Percentiles rank a stretch among this genome's conserved stretches.
These are phyloP conservation scores for Hyles euphorbiae DNA, from an alignment of 1,140 invertebrate species.

Conservation along the genomic window DNA sequence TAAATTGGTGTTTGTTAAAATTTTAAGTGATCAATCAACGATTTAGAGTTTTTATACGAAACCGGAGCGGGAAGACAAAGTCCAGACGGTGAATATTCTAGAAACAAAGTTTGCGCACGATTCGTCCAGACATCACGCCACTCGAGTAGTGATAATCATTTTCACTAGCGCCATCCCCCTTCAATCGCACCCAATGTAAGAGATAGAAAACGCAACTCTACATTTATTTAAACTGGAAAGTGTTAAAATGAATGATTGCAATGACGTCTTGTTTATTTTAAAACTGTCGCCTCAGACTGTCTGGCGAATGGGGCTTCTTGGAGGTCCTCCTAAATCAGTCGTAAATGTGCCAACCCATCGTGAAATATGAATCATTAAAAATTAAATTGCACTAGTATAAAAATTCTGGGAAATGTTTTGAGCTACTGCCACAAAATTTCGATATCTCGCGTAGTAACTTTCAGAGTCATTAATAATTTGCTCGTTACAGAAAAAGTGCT, in stretches of 20 bases:
- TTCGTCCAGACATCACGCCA: background rate
- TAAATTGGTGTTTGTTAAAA: no score
- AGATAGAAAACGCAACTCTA: background rate
- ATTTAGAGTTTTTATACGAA: background rate
- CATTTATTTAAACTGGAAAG: constrained; percentile 5
- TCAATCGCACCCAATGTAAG: background rate
- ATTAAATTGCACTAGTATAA: constrained; percentile 1
- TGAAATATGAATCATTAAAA: constrained; percentile 17
- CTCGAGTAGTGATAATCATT: background rate
- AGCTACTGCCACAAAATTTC: background rate
- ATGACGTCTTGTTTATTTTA: constrained; percentile 28
- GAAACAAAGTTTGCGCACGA: constrained; percentile 3
- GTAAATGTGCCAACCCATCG: constrained; percentile 2
- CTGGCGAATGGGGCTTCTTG: constrained; percentile 14
- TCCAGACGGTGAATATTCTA: constrained; percentile 4
- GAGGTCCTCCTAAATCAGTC: constrained; percentile 11
- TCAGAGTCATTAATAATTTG: no score
- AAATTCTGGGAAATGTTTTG: constrained; percentile 10
- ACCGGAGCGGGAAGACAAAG: background rate
- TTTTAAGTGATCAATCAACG: no score
- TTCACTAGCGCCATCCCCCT: background rate
- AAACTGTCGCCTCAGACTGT: constrained; percentile 22
- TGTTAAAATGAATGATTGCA: constrained; percentile 16
- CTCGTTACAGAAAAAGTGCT: no score
- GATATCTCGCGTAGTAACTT: no score